phyloP scores from a whole-genome alignment of 2,113 vertebrate genomes.

The Hippoglossus stenolepis region DNA sequence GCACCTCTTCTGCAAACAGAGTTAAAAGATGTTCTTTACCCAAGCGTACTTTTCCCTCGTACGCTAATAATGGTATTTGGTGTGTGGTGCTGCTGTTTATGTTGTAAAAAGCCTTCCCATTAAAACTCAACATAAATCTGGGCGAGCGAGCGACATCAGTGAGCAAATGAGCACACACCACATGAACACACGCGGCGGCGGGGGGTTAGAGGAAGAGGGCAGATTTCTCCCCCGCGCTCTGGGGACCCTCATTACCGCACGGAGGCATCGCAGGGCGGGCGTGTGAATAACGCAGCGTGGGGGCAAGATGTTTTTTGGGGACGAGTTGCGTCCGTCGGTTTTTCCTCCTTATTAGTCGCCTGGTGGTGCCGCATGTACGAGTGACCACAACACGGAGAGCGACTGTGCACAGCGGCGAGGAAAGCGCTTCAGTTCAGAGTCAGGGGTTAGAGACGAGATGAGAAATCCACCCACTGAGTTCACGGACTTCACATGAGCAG shows the following conservation, averaged over 20 bases:
- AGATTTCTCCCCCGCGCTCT: conserved; percentile 38
- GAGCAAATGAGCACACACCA: conserved; percentile 49
- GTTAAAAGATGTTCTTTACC: neutral
- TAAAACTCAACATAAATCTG: conserved; percentile 35
- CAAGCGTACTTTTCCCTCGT: neutral
- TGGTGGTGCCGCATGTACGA: conserved; percentile 28
- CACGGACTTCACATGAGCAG: neutral
- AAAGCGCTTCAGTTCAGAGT: neutral
- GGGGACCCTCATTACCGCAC: conserved; percentile 73
- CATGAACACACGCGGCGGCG: conserved; percentile 39
- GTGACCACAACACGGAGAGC: conserved; percentile 33
- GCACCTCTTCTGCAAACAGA: neutral
- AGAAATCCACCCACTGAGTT: conserved; percentile 20
- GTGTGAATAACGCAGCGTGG: conserved; percentile 58
- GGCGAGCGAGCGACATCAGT: conserved; percentile 19
- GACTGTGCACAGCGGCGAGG: neutral
- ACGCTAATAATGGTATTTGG: neutral
- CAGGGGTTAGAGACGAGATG: neutral
- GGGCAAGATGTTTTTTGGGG: conserved; percentile 33
- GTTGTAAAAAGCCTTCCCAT: conserved; percentile 34
- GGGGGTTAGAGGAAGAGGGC: conserved; percentile 42
- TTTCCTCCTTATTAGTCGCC: conserved; percentile 63
- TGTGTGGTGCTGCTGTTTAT: conserved; percentile 5
- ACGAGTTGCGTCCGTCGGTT: conserved; percentile 56
- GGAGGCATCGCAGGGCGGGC: conserved; percentile 26